Base-by-base conservation (phyloP, 2,888 invertebrate species). In the Thymelicus acteon region DNA sequence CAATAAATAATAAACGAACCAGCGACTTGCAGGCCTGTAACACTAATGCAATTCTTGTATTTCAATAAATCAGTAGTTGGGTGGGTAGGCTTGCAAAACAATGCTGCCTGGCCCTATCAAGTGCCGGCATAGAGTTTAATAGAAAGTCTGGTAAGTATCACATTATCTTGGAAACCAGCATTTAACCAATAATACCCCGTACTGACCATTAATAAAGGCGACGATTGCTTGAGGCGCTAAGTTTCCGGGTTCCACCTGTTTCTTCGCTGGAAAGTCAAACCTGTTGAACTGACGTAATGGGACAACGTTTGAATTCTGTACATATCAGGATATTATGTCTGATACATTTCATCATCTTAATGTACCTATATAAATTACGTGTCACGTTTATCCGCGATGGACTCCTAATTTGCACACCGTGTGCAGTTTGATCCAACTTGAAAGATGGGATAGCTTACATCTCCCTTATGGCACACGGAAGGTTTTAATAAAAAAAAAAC, bases 181-280 rank as follows among this genome's bases (percentile, higher is more conserved):
- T 58, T 69, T 47, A 62, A 57, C 15, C 62, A 69, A 69, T 57
- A 48, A 37, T 48, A 69, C 13, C 13, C 57, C 62, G 61, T 63
- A 63, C 7, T 31, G 39, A 31, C 39, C 62, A 57, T 8, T 7
- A 19, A 58, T 69, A 69, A 57, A 61, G 58, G 47, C 63, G 63
- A 57, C 7, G 58, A 31, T 69, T 58, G 69, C 58, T 24, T 58
- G n/a, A 31, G 6, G 3, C 5, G 19, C 49, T 24, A 48, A 39
- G 40, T 60, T 64, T 70, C 69, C 69, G 69, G 69, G 69, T 63
- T 58, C 69, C 64, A 65, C 64, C 44, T 54, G 64, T 54, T 64
- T 68, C 68, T 67, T 24, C 54, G 31, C 7, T 47, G 40, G 44
- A 24, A n/a, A 65, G 31, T 13, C 10, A 68, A 61, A 68, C 68